Percentiles rank a stretch among this genome's conserved stretches.
Evolutionary conservation across 1,140 invertebrate species (phyloP).

Genomic region (Elymnias hypermnestra): DNA sequence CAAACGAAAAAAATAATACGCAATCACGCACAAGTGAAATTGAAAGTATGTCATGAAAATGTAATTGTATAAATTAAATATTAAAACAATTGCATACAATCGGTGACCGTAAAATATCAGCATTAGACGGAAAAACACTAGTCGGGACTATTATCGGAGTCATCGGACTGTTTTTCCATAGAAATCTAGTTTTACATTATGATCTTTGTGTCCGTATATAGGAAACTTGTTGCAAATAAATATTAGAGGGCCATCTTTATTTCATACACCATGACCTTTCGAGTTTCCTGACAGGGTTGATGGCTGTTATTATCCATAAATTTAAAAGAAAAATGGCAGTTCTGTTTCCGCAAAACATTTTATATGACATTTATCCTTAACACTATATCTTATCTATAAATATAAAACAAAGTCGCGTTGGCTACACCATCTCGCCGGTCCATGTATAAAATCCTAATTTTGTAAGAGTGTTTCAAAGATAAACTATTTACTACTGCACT

Average conservation of each 20-base stretch:
- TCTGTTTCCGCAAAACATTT: not conserved
- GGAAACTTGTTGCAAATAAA: not conserved
- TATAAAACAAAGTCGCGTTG: too few species aligned
- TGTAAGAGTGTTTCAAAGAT: too few species aligned
- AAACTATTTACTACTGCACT: too few species aligned
- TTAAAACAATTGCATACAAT: slow-evolving; percentile 12
- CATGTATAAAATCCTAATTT: too few species aligned
- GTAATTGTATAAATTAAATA: slow-evolving; percentile 30
- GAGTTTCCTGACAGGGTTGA: not conserved
- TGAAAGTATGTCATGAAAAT: slow-evolving; percentile 45
- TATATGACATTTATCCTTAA: too few species aligned
- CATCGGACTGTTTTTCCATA: slow-evolving; percentile 3
- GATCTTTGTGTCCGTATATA: not conserved
- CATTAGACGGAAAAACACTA: slow-evolving; percentile 5
- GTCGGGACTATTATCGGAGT: not conserved
- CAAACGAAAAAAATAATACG: slow-evolving; percentile 31
- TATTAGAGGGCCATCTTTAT: not conserved
- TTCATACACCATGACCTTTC: not conserved
- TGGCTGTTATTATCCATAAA: not conserved
- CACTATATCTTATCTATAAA: too few species aligned
- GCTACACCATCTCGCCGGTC: too few species aligned
- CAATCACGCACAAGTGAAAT: slow-evolving; percentile 38
- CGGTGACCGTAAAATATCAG: slow-evolving; percentile 10
- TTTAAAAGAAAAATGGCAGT: slow-evolving; percentile 1
- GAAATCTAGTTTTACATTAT: not conserved